Evolutionary conservation across 2,797 vertebrate genomes (phyloP).

Genomic region (Danio choprae): DNA sequence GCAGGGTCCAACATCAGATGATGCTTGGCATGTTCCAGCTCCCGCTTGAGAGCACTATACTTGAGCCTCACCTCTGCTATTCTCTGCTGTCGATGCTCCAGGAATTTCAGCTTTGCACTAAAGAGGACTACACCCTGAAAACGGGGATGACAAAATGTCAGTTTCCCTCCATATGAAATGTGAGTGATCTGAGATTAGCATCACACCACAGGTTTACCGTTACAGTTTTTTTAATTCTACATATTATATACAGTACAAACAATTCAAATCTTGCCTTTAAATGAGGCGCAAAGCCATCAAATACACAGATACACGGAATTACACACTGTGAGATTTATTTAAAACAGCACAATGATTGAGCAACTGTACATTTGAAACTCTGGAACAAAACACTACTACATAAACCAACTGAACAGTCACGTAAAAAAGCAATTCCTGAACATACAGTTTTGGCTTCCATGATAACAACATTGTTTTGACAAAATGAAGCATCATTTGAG

Average conservation of each 20-base stretch:
- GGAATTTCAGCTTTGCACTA: constrained; percentile 89
- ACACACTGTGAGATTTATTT: constrained; percentile 39
- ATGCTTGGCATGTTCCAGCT: constrained; percentile 87
- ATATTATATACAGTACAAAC: not conserved
- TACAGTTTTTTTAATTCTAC: not conserved
- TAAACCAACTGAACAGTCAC: not conserved
- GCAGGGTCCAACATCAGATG: constrained; percentile 87
- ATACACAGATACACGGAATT: constrained; percentile 34
- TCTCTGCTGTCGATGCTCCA: constrained; percentile 90
- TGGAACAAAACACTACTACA: not conserved
- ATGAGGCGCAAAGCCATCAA: constrained; percentile 21
- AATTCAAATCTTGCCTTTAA: constrained; percentile 4
- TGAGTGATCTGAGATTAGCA: constrained; percentile 9
- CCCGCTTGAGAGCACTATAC: constrained; percentile 88
- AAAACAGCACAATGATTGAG: not conserved
- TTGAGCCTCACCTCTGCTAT: constrained; percentile 88
- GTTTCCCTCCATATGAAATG: constrained; percentile 13
- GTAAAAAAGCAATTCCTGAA: not conserved
- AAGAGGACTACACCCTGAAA: constrained; percentile 85
- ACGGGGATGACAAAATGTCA: constrained; percentile 45
- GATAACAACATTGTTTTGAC: not conserved
- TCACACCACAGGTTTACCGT: not conserved
- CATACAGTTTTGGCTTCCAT: constrained; percentile 16
- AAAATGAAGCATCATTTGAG: not conserved
- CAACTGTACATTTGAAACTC: constrained; percentile 18